These are phyloP conservation scores for Asbolus verrucosus DNA, from an alignment of 1,140 invertebrate species.

Conservation along the genomic window DNA sequence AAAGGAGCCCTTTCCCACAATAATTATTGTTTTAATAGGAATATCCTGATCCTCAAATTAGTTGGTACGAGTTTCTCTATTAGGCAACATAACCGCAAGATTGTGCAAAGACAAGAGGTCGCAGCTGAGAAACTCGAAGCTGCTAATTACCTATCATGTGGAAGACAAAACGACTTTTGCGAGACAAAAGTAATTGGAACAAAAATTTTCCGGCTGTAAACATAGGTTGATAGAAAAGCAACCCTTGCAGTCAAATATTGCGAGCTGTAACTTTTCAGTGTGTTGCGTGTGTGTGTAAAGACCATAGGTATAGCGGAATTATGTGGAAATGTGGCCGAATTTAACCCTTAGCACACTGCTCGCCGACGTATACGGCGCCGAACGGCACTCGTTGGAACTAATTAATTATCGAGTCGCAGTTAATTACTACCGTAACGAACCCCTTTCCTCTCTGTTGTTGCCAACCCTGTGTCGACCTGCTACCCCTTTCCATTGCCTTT, in stretches of 20 bases:
- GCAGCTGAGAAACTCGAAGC: not conserved
- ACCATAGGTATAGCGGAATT: conserved; percentile 1
- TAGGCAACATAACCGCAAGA: not conserved
- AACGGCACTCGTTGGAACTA: conserved; percentile 63
- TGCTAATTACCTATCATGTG: conserved; percentile 16
- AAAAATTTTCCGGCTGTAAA: conserved; percentile 33
- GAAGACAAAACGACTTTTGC: conserved; percentile 11
- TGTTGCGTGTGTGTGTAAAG: not conserved
- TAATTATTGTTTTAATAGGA: conserved; percentile 18
- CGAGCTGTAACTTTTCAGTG: conserved; percentile 40
- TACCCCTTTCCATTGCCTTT: conserved; percentile 54
- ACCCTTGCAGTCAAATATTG: conserved; percentile 53
- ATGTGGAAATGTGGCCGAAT: conserved; percentile 48
- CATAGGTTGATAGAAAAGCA: conserved; percentile 31
- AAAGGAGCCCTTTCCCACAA: conserved; percentile 23
- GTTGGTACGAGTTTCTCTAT: too few relatives aligned
- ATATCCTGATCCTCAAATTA: conserved; percentile 16
- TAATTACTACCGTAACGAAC: conserved; percentile 62
- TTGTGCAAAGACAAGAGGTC: not conserved
- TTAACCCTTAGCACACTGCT: conserved; percentile 40
- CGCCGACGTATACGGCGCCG: conserved; percentile 52
- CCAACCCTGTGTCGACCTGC: conserved; percentile 52
- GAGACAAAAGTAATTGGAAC: conserved; percentile 30
- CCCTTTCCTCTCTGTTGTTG: conserved; percentile 49
- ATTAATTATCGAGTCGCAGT: conserved; percentile 64